Conservation (phyloP, 2,113 vertebrate genomes). For the Lepisosteus osseus region DNA sequence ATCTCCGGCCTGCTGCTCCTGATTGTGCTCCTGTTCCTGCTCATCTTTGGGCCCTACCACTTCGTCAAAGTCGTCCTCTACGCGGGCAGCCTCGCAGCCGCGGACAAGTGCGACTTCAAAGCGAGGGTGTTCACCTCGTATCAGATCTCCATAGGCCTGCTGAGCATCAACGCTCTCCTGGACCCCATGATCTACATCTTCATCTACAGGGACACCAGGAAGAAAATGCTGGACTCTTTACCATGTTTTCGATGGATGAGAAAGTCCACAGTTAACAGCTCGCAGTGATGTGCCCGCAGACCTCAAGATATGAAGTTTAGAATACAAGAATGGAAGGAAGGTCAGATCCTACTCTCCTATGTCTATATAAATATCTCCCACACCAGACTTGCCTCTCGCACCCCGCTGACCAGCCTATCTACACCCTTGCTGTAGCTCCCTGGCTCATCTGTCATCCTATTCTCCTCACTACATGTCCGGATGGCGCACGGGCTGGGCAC, state of each 20-base stretch:
- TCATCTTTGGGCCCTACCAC: constrained; percentile 23
- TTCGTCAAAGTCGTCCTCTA: constrained; percentile 12
- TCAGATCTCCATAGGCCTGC: constrained; percentile 16
- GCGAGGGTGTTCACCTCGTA: background rate
- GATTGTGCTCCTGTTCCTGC: constrained; percentile 17
- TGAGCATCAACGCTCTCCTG: constrained; percentile 15
- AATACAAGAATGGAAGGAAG: no score
- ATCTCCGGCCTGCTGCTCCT: constrained; percentile 15
- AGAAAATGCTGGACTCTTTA: background rate
- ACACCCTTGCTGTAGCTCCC: no score
- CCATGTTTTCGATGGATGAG: background rate
- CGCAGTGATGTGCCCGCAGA: no score
- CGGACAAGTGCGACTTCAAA: constrained; percentile 1
- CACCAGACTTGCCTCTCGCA: no score
- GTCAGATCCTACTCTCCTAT: no score
- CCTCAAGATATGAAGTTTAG: no score
- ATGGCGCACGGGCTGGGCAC: no score
- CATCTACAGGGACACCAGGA: constrained; percentile 10
- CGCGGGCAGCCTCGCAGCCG: background rate
- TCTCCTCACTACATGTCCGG: no score
- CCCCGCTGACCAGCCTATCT: no score
- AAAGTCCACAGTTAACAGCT: no score
- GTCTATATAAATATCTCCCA: no score
- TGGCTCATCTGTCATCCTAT: no score
- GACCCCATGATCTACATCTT: constrained; percentile 30